A percentile compares a stretch with the other conserved stretches of the same genome.
phyloP scores from a whole-genome alignment of 2,113 vertebrate genomes.

The Scalopus aquaticus region DNA sequence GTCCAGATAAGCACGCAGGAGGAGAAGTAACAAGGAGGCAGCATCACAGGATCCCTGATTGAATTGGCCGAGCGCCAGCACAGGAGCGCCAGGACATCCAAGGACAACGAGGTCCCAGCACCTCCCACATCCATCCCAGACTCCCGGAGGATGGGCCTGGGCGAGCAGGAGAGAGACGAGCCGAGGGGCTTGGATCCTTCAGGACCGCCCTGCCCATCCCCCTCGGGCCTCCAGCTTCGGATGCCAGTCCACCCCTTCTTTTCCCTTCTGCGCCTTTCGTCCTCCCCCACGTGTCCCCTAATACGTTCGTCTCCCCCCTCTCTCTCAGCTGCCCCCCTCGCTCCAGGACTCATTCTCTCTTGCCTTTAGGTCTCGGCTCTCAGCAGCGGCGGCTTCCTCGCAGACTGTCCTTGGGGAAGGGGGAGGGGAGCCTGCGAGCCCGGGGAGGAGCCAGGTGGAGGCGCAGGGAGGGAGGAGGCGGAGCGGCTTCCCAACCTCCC shows the following conservation, averaged over 20 bases:
- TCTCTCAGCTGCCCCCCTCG: background rate
- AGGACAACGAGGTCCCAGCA: background rate
- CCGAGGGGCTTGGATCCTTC: background rate
- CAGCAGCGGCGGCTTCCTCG: background rate
- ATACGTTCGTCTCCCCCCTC: background rate
- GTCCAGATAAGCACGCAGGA: background rate
- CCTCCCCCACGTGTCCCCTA: background rate
- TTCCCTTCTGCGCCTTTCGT: background rate
- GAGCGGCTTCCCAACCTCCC: conserved; percentile 41
- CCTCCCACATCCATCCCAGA: background rate
- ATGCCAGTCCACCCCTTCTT: background rate
- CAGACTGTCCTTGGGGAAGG: conserved; percentile 76
- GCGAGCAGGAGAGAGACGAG: background rate
- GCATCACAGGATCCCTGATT: conserved; percentile 36
- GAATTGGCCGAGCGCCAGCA: conserved; percentile 11
- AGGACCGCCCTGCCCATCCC: background rate
- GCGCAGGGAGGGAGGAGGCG: conserved; percentile 10
- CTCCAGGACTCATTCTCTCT: background rate
- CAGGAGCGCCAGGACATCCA: background rate
- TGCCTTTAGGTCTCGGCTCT: conserved; percentile 66
- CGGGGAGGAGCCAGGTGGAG: conserved; percentile 77
- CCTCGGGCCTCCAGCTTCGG: background rate
- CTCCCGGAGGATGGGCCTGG: background rate
- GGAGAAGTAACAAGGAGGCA: background rate
- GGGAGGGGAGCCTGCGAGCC: conserved; percentile 60